Percentiles rank a stretch among this genome's conserved stretches.
These are phyloP conservation scores for Nomada flava DNA, from an alignment of 2,888 invertebrate genomes.

Conservation along the genomic window DNA sequence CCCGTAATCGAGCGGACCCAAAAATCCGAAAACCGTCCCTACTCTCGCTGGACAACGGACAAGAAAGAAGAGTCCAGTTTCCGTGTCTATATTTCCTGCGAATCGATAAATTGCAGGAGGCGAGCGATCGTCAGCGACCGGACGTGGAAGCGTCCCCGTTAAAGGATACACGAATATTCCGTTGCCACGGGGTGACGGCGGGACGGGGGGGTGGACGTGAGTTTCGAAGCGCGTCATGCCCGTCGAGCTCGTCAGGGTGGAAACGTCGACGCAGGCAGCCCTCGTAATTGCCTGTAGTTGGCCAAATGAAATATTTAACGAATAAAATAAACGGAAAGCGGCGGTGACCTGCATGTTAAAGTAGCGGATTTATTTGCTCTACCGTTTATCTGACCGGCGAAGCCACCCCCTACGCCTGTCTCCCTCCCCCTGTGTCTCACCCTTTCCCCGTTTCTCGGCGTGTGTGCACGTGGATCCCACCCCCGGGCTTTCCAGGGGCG, in stretches of 20 bases:
- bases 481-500: conserved; percentile 68
- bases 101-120: not conserved
- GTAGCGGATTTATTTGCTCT: conserved; percentile 82
- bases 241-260: conserved; percentile 57
- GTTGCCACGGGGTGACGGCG: not conserved
- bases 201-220: not conserved
- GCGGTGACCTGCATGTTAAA: conserved; percentile 84
- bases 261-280: conserved; percentile 55
- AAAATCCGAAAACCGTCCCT: not conserved
- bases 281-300: conserved; percentile 81
- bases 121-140: too few species aligned
- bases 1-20: too few species aligned
- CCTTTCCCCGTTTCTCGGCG: conserved; percentile 57
- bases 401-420: conserved; percentile 20
- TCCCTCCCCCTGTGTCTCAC: not conserved
- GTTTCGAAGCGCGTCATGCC: conserved; percentile 25
- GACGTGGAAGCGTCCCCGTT: too few species aligned
- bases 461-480: conserved; percentile 64
- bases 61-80: not conserved
- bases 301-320: conserved; percentile 84
- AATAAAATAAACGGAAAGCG: conserved; percentile 83
- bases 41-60: too few species aligned
- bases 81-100: not conserved
- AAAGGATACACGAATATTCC: too few species aligned
- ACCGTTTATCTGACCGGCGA: conserved; percentile 77